Evolutionary conservation across 2,797 vertebrate species (phyloP), one percentile per base, ranked within the genome.

Genomic region (Poecilia wingei): DNA sequence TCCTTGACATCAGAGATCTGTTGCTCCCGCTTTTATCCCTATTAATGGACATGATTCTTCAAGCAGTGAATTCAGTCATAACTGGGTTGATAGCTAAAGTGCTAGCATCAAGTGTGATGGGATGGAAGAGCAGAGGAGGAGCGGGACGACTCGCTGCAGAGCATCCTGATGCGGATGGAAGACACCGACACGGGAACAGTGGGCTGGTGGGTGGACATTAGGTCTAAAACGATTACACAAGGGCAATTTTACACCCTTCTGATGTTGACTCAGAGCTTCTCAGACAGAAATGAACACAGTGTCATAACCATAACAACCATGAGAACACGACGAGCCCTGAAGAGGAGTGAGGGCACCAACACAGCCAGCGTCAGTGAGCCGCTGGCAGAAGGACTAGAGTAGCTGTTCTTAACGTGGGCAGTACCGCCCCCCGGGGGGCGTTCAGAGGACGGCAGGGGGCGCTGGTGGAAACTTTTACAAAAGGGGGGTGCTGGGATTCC

Each of bases 231-330:
- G 9, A 45, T 41, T 82, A 78, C 64, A 64, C 84, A 39, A 4
- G 0, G 10, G 55, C 31, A 46, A 13, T 46, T 22, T 45, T n/a
- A 79, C 20, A 84, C 72, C 75, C 77, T 55, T 69, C 59, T 22
- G 78, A 86, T 39, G 72, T 49, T 72, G 76, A 66, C 80, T 84
- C 79, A 47, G 45, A 74, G 68, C 69, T 80, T 77, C 79, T 77
- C 68, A 68, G 59, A 85, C 77, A 85, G 79, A 78, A 82, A 84
- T 79, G 76, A 82, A 82, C 18, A 66, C 77, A 61, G 79, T 92
- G 92, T 86, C 41, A 71, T 90, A 92, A 93, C 90, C 87, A 90
- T 89, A 86, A 89, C 85, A 91, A 92, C 88, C 84, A 84, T 10
- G 25, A 85, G 86, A 86, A 89, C 74, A 76, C 88, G 86, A 90